These are phyloP conservation scores for Eretmochelys imbricata DNA, from an alignment of 2,113 vertebrate species.

Conservation along the genomic window DNA sequence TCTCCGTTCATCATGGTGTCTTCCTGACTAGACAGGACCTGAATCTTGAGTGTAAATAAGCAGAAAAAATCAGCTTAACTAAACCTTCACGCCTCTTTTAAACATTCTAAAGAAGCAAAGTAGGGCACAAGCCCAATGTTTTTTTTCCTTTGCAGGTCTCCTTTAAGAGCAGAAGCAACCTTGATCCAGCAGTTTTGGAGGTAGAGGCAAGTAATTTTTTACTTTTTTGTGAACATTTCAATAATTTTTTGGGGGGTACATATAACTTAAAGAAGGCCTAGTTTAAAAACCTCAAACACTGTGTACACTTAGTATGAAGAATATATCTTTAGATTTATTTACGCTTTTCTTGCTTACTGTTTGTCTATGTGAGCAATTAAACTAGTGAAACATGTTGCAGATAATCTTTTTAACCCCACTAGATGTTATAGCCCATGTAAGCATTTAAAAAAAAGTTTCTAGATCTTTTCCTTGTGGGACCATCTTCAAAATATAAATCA, in stretches of 20 bases:
- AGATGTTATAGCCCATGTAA: background rate
- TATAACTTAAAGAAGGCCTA: background rate
- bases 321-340: background rate
- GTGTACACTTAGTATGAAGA: background rate
- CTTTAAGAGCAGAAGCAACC: conserved; percentile 72
- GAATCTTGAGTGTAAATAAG: background rate
- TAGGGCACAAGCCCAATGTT: conserved; percentile 71
- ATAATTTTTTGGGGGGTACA: background rate
- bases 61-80: background rate
- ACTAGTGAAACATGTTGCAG: background rate
- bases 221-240: conserved; percentile 55
- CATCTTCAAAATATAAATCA: background rate
- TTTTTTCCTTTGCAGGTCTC: conserved; percentile 72
- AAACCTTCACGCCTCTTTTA: conserved; percentile 26
- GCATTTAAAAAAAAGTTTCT: background rate
- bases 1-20: background rate
- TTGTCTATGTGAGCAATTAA: background rate
- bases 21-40: background rate
- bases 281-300: background rate
- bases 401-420: background rate
- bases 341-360: background rate
- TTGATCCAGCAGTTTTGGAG: conserved; percentile 73
- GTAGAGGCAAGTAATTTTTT: conserved; percentile 76
- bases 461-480: background rate
- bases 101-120: conserved; percentile 66